Percentiles rank a stretch among this genome's conserved stretches.
These are phyloP conservation scores for Pseudomyrmex sp. DNA, from an alignment of 1,140 invertebrate genomes.

Conservation along the genomic window DNA sequence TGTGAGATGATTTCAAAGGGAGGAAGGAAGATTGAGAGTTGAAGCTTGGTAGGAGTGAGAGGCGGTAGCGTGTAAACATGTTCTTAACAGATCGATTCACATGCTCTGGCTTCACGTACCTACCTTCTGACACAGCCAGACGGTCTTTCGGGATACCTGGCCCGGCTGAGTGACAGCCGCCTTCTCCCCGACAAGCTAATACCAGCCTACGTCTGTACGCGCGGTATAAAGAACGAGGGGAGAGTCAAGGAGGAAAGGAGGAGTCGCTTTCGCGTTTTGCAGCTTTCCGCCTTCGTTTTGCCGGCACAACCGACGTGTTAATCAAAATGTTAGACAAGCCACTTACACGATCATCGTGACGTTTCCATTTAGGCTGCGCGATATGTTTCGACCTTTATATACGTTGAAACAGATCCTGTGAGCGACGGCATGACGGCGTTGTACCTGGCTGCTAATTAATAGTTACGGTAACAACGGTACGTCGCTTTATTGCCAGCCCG, in stretches of 20 bases:
- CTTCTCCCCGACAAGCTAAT: conserved; percentile 83
- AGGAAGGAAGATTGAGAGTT: not conserved
- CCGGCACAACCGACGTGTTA: conserved; percentile 83
- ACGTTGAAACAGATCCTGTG: conserved; percentile 50
- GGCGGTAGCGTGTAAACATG: conserved; percentile 76
- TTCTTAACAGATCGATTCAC: conserved; percentile 76
- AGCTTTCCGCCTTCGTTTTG: conserved; percentile 74
- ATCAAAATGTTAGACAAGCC: conserved; percentile 86
- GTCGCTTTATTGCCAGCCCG: conserved; percentile 57
- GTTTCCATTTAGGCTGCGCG: conserved; percentile 83
- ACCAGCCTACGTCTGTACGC: conserved; percentile 80
- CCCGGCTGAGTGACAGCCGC: conserved; percentile 70
- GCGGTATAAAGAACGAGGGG: conserved; percentile 63
- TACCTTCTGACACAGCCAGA: conserved; percentile 69
- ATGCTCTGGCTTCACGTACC: conserved; percentile 37
- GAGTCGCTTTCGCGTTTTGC: conserved; percentile 79
- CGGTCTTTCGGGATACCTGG: conserved; percentile 69
- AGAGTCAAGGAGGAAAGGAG: conserved; percentile 43
- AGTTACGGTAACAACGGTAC: conserved; percentile 67
- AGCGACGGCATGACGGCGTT: conserved; percentile 65
- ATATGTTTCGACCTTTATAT: conserved; percentile 50
- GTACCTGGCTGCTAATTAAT: conserved; percentile 71
- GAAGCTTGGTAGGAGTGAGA: conserved; percentile 60
- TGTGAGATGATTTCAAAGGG: not conserved
- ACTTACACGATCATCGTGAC: conserved; percentile 84